Evolutionary conservation across 37 sponge, comb jelly and placozoan genomes (phyloP).

Genomic region (Tethya wilhelma): DNA sequence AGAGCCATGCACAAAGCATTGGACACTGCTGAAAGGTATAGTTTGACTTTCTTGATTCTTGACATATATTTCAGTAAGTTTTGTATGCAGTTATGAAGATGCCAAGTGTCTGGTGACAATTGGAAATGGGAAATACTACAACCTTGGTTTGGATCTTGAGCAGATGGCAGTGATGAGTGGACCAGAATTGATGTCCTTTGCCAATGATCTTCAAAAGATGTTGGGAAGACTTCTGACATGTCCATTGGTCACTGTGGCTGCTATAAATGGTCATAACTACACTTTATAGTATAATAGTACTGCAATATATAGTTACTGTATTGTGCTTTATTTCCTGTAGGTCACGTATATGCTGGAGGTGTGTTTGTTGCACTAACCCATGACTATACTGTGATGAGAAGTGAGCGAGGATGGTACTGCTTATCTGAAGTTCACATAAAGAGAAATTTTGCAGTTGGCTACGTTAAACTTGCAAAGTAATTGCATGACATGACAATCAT

Average conservation of each 20-base stretch:
- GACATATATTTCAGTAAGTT: background rate
- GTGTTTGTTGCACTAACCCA: slow-evolving; percentile 66
- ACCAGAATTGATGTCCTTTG: background rate
- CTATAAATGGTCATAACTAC: slow-evolving; percentile 83
- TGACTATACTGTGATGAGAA: slow-evolving; percentile 73
- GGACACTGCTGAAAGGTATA: slow-evolving; percentile 65
- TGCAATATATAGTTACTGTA: no score
- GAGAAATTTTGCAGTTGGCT: slow-evolving; percentile 30
- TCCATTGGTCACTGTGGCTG: slow-evolving; percentile 78
- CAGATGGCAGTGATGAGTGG: background rate
- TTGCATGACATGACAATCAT: no score
- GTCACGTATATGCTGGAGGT: slow-evolving; percentile 81
- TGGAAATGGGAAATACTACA: slow-evolving; percentile 68
- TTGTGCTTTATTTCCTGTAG: slow-evolving; percentile 23
- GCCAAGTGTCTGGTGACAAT: slow-evolving; percentile 67
- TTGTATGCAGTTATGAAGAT: slow-evolving; percentile 60
- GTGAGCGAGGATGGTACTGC: slow-evolving; percentile 73
- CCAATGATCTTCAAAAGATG: slow-evolving; percentile 25
- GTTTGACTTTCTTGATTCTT: background rate
- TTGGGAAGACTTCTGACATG: slow-evolving; percentile 56
- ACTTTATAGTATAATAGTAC: no score
- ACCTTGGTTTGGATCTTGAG: slow-evolving; percentile 68
- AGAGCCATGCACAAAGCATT: slow-evolving; percentile 39
- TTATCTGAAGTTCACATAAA: slow-evolving; percentile 61
- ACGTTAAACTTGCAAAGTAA: slow-evolving; percentile 56